phyloP scores from a whole-genome alignment of 2,797 vertebrate genomes.

The Argyrosomus regius region DNA sequence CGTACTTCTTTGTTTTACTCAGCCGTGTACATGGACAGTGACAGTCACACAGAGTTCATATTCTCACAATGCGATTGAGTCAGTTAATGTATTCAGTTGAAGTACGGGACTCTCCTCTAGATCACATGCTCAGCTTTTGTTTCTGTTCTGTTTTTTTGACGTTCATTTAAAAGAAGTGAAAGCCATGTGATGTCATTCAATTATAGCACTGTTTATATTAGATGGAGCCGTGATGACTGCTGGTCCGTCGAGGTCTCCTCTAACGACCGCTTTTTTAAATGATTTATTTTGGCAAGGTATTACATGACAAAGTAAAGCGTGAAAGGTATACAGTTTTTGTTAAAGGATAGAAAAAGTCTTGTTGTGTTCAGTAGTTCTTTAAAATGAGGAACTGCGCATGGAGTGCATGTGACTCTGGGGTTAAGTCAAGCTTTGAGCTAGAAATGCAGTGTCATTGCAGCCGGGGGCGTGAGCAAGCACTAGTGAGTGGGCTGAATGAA shows the following conservation, averaged over 20 bases:
- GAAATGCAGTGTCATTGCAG: constrained; percentile 76
- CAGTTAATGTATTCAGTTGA: neutral
- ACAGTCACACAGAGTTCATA: neutral
- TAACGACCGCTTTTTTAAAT: neutral
- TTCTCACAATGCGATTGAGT: neutral
- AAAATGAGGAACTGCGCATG: constrained; percentile 22
- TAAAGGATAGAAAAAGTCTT: neutral
- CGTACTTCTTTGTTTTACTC: constrained; percentile 30
- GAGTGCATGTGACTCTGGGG: constrained; percentile 62
- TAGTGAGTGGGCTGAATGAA: constrained; percentile 50
- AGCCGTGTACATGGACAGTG: neutral
- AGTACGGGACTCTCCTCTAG: neutral
- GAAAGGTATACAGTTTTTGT: neutral
- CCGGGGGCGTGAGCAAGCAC: constrained; percentile 51
- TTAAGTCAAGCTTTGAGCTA: constrained; percentile 60
- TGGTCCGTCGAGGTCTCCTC: neutral
- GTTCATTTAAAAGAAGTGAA: neutral
- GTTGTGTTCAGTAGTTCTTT: constrained; percentile 10
- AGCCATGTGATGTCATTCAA: neutral
- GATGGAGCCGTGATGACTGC: neutral
- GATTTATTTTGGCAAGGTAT: neutral
- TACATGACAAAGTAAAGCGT: neutral
- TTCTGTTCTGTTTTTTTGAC: constrained; percentile 12
- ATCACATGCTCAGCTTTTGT: neutral
- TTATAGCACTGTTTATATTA: neutral